phyloP scores from a whole-genome alignment of 1,140 invertebrate species.

The Lordiphosa clarofinis region DNA sequence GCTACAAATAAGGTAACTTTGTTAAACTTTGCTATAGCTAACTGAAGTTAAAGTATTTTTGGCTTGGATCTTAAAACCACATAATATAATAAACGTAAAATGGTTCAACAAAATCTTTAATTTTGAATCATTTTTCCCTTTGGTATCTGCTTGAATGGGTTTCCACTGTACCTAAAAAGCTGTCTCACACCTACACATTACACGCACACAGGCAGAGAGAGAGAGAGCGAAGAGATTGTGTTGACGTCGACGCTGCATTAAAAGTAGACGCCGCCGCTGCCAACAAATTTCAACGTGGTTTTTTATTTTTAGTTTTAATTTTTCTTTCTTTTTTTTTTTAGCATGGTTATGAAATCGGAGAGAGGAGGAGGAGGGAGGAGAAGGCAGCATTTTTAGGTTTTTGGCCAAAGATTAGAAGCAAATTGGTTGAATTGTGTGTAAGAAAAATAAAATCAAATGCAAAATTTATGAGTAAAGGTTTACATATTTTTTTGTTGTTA shows the following conservation, averaged over 20 bases:
- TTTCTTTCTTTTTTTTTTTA: slow-evolving; percentile 31
- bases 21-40: no score
- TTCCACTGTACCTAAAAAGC: slow-evolving; percentile 35
- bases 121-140: no score
- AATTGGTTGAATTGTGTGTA: neutral
- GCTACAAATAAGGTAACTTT: no score
- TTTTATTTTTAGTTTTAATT: slow-evolving; percentile 26
- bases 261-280: slow-evolving; percentile 12
- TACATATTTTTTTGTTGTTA: no score
- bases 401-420: no score
- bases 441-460: slow-evolving; percentile 1
- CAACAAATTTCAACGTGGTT: slow-evolving; percentile 63
- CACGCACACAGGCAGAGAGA: slow-evolving; percentile 5
- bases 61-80: no score
- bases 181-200: slow-evolving; percentile 5
- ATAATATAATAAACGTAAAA: no score
- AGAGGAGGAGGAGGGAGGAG: slow-evolving; percentile 3
- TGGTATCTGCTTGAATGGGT: neutral
- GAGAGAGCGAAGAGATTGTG: slow-evolving; percentile 3
- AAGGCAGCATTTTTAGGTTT: no score
- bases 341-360: slow-evolving; percentile 50
- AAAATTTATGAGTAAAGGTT: neutral
- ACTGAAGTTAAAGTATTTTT: no score
- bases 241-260: slow-evolving; percentile 10
- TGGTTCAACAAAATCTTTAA: no score